Base-by-base conservation (phyloP, 1,140 invertebrate genomes). In the Brachystomella parvula region DNA sequence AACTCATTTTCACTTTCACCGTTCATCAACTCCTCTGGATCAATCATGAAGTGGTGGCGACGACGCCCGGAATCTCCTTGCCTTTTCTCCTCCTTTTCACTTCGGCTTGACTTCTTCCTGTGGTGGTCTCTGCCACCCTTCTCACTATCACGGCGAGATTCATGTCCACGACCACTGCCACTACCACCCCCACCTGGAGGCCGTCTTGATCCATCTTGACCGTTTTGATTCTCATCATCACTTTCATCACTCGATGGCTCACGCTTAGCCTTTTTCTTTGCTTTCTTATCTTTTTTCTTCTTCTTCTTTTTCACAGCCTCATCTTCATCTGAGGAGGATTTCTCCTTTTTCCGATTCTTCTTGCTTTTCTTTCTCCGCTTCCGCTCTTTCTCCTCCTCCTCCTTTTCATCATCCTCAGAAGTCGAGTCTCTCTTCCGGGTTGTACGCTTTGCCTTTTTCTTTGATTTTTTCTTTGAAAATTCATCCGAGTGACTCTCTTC, bases 281-380 rank as follows among this genome's bases (percentile, higher is more conserved):
- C 24, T 29, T 71, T 66, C 63, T 69, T 71, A 59, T 69, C 71
- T 63, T 71, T 69, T 44, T 64, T 69, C n/a, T 30, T 57, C 33
- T 67, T 62, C 61, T 64, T 67, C 12, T 59, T 62, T 63, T 61
- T 56, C 2, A 49, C 57, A 26, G 65, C 57, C 56, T 64, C 62
- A 6, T 64, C 26, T 53, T 12, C 12, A 53, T 26, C 24, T 15
- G 49, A 53, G 12, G 35, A 39, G 29, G 33, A 47, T 12, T 28
- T 57, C 56, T 33, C 19, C 21, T 49, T 47, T 6, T 49, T 21
- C 29, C 58, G 59, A 9, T 35, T 49, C 19, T 60, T 26, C 24
- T 67, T 60, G 21, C 65, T 24, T 47, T 65, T 63, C 19, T 60
- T 39, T 28, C 49, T 39, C 47, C 58, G 9, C 1, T 66, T 30